phyloP scores from a whole-genome alignment of 2,113 vertebrate genomes.

The Cariama cristata region DNA sequence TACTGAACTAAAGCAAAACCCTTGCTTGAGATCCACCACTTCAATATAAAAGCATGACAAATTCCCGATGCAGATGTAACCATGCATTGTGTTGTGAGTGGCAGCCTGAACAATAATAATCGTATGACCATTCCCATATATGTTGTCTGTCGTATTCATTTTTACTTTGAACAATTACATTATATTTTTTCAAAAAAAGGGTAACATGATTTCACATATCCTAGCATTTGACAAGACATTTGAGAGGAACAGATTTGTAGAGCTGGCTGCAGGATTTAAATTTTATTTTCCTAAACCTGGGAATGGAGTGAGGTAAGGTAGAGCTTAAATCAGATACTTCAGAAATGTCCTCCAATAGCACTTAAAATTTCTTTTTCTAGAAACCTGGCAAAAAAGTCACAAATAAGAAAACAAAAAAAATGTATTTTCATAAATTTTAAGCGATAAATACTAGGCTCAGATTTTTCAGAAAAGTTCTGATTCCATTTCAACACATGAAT shows the following conservation, averaged over 20 bases:
- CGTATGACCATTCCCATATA: neutral
- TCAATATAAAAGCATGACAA: neutral
- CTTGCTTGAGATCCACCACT: neutral
- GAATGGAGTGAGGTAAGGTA: neutral
- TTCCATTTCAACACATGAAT: neutral
- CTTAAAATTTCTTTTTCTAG: neutral
- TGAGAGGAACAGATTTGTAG: neutral
- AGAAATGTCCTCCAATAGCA: neutral
- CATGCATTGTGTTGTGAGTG: neutral
- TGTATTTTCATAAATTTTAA: neutral
- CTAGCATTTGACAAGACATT: neutral
- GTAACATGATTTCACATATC: neutral
- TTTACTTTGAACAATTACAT: neutral
- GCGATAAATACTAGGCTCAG: neutral
- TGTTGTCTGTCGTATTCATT: neutral
- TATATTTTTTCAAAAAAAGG: neutral
- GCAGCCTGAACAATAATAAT: neutral
- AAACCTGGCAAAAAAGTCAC: neutral
- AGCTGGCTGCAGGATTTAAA: neutral
- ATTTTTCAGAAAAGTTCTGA: neutral
- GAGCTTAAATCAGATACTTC: neutral
- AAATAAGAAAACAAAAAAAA: neutral
- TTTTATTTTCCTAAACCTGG: neutral
- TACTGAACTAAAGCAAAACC: neutral
- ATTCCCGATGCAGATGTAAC: rapidly evolving